Conservation (phyloP, 2,888 invertebrate species). For the Pinctada fucata region DNA sequence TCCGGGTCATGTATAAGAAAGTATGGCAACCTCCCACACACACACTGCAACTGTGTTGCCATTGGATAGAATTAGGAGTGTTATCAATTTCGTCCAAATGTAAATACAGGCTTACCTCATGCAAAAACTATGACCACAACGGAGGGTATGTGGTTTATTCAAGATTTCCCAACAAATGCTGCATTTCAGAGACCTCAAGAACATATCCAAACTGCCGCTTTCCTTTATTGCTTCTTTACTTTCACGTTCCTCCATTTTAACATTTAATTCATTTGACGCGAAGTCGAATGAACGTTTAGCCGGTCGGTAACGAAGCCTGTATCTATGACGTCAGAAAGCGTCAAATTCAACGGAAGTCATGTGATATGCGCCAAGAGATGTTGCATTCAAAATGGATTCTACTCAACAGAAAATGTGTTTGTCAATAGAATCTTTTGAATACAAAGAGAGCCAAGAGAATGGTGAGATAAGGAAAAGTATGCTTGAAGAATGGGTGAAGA, state of each 20-base stretch:
- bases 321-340: not conserved
- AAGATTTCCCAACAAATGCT: slow-evolving; percentile 38
- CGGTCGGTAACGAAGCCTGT: no score
- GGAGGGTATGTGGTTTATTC: slow-evolving; percentile 29
- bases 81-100: no score
- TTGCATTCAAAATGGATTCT: not conserved
- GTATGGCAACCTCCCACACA: no score
- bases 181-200: slow-evolving; percentile 35
- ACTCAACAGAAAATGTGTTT: no score
- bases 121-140: slow-evolving; percentile 32
- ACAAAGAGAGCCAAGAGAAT: not conserved
- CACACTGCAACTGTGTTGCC: no score
- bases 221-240: not conserved
- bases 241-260: not conserved
- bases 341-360: slow-evolving; percentile 1
- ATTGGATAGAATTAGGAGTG: no score
- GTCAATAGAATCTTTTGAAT: slow-evolving; percentile 4
- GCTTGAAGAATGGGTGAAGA: no score
- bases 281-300: no score
- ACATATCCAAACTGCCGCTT: not conserved
- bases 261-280: not conserved
- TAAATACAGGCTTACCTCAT: slow-evolving; percentile 15
- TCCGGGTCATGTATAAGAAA: no score
- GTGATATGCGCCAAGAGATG: not conserved
- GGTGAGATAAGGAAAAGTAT: not conserved